These are phyloP conservation scores for Athalia rosae DNA, from an alignment of 2,888 invertebrate species.

Conservation along the genomic window DNA sequence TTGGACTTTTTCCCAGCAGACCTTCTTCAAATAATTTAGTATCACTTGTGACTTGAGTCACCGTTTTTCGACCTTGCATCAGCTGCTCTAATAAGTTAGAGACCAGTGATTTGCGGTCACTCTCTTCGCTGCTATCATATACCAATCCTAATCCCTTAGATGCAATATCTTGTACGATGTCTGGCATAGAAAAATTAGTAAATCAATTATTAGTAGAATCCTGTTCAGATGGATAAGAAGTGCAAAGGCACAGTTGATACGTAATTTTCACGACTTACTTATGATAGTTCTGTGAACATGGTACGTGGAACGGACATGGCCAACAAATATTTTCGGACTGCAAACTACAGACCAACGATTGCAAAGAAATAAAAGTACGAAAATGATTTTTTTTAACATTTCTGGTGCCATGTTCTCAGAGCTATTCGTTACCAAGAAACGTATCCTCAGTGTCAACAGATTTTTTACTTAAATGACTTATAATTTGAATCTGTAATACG, in stretches of 20 bases:
- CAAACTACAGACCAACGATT: too few species aligned
- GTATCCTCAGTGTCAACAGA: conserved; percentile 9
- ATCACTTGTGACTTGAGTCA: conserved; percentile 85
- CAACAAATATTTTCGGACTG: too few species aligned
- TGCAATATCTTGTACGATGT: conserved; percentile 94
- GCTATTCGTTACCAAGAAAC: too few species aligned
- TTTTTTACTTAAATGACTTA: neutral
- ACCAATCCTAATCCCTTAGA: conserved; percentile 93
- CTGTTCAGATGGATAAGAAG: too few species aligned
- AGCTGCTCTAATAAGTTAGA: conserved; percentile 88
- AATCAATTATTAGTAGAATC: neutral
- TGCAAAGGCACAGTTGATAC: too few species aligned
- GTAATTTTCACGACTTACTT: too few species aligned
- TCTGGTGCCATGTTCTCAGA: too few species aligned
- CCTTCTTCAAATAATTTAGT: conserved; percentile 93
- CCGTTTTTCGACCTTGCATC: conserved; percentile 85
- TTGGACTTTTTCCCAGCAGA: conserved; percentile 88
- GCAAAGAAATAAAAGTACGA: too few species aligned
- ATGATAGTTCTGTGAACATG: too few species aligned
- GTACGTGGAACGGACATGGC: too few species aligned
- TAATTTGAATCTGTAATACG: conserved; percentile 57
- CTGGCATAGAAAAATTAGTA: conserved; percentile 73
- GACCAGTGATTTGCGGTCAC: conserved; percentile 83
- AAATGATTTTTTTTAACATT: too few species aligned
- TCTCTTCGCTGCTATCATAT: conserved; percentile 86